Base-by-base conservation (phyloP, 2,888 invertebrate species). In the Steromphala cineraria region DNA sequence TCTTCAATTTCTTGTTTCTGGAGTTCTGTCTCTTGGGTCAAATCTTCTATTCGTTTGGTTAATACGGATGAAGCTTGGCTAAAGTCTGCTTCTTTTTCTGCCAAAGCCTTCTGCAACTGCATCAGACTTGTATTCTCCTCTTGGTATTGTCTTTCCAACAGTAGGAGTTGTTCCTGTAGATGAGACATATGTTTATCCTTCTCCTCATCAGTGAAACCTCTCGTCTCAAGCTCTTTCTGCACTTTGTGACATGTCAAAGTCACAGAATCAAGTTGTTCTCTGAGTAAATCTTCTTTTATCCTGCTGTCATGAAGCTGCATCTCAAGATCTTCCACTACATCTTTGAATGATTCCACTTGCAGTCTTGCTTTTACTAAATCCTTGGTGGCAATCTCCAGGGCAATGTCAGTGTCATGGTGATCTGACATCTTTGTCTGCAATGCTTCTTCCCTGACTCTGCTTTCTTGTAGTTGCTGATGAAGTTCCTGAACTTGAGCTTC, bases 31-130 rank as follows among this genome's bases (percentile, higher is more conserved):
- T 76, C 76, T 28, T 36, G 17, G 2, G 55, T 31, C 31, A 76
- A 24, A 28, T 76, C 28, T 8, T 55, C n/a, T 21, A 76, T 40
- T 28, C 8, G 15, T 36, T 76, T 36, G 8, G 21, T 24, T 55
- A 76, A 55, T 10, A 28, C 31, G 55, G n/a, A 55, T n/a, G 17
- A 28, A 7, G 40, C 36, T 1, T 28, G 28, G 15, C 15, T n/a
- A 76, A 55, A 24, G 28, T 76, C 76, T 55, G 53, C 28, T 40
- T 76, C 53, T 7, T 55, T 76, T 19, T 76, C 76, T 28, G 76
- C 7, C 15, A n/a, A 53, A 36, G 31, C 31, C 31, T 76, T 55
- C 31, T 76, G 31, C 24, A 55, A n/a, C 24, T 76, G 28, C 28
- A 36, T n/a, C 10, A 28, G 28, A 5, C 5, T 19, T n/a, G 3